phyloP scores from a whole-genome alignment of 2,888 invertebrate species.

The Yponomeuta malinellus region DNA sequence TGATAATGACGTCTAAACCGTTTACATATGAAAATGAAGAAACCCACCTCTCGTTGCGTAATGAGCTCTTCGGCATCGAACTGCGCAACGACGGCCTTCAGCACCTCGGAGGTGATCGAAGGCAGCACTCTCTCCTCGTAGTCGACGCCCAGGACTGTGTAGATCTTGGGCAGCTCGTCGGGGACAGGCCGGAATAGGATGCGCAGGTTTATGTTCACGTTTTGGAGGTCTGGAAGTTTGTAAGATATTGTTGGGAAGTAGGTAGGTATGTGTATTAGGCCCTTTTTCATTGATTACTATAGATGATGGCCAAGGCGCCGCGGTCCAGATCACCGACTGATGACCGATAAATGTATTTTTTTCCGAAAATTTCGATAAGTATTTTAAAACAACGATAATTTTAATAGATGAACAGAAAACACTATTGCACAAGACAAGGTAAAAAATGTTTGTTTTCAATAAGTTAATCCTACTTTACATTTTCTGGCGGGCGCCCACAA shows the following conservation, averaged over 20 bases:
- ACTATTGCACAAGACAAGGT: too few species aligned
- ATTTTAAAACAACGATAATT: too few species aligned
- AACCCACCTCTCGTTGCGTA: slow-evolving; percentile 93
- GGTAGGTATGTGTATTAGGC: too few species aligned
- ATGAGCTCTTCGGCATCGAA: slow-evolving; percentile 99
- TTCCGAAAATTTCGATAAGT: too few species aligned
- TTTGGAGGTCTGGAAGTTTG: slow-evolving; percentile 90
- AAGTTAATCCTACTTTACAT: not conserved
- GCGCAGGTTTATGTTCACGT: slow-evolving; percentile 98
- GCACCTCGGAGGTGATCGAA: slow-evolving; percentile 98
- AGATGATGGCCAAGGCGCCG: too few species aligned
- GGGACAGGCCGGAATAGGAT: slow-evolving; percentile 97
- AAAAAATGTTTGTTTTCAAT: too few species aligned
- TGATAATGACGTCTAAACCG: too few species aligned
- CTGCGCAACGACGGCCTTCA: slow-evolving; percentile 99
- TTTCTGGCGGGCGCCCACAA: not conserved
- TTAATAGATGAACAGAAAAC: too few species aligned
- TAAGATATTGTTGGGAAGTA: slow-evolving; percentile 9
- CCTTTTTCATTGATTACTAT: too few species aligned
- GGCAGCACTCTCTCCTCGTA: slow-evolving; percentile 99
- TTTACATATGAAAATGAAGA: not conserved
- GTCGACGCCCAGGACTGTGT: slow-evolving; percentile 96
- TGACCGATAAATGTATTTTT: too few species aligned
- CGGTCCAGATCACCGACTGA: too few species aligned
- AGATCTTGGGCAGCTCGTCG: slow-evolving; percentile 94